Percentiles rank a stretch among this genome's conserved stretches.
Evolutionary conservation across 2,797 vertebrate genomes (phyloP).

Genomic region (Tadarida brasiliensis): DNA sequence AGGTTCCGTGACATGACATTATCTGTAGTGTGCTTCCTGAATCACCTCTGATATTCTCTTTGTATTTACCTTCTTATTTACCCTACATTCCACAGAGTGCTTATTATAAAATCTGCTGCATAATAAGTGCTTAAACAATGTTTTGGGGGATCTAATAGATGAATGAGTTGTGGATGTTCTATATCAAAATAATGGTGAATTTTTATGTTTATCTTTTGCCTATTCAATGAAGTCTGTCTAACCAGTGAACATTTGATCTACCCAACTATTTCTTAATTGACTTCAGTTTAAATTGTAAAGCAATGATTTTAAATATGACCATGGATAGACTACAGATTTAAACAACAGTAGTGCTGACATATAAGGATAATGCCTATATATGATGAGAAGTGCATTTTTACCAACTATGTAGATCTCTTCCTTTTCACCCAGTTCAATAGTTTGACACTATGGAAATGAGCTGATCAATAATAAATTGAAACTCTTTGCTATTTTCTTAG

Average conservation of each 20-base stretch:
- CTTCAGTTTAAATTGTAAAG: not conserved
- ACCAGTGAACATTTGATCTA: not conserved
- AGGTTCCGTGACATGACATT: not conserved
- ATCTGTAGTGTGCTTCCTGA: not conserved
- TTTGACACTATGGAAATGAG: not conserved
- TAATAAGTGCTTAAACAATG: not conserved
- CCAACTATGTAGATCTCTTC: not conserved
- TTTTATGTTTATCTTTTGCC: not conserved
- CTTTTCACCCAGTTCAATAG: not conserved
- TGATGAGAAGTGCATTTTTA: not conserved
- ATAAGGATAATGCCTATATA: not conserved
- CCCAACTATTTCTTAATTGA: not conserved
- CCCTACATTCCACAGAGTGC: not conserved
- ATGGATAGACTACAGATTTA: not conserved
- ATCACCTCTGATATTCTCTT: not conserved
- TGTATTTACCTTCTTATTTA: constrained; percentile 26
- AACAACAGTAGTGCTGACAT: not conserved
- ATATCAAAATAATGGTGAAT: not conserved
- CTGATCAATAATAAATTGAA: constrained; percentile 31
- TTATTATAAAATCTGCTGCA: not conserved
- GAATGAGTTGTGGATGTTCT: not conserved
- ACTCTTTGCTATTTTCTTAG: constrained; percentile 45
- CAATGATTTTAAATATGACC: constrained; percentile 8
- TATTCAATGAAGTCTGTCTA: not conserved
- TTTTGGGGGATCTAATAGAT: not conserved